Conservation (phyloP, 2,888 invertebrate genomes). For the Slavum lentiscoides region DNA sequence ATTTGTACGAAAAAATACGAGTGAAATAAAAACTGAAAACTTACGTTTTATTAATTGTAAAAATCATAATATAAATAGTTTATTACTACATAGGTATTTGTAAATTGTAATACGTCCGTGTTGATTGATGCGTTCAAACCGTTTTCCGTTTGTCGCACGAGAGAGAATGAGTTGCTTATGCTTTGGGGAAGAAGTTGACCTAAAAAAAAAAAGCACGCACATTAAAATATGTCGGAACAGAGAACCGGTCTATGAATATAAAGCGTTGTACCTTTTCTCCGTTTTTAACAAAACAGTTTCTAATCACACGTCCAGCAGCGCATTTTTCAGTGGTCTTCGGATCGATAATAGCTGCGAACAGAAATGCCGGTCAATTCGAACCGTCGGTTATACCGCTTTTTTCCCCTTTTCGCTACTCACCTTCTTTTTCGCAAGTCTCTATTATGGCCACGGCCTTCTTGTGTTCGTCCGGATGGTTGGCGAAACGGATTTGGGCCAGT, state of each 20-base stretch:
- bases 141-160: not conserved
- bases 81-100: conserved; percentile 36
- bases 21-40: conserved; percentile 7
- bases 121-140: conserved; percentile 13
- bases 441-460: conserved; percentile 57
- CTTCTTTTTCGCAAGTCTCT: conserved; percentile 57
- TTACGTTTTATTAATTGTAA: conserved; percentile 22
- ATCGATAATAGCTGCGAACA: conserved; percentile 56
- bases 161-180: conserved; percentile 39
- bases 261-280: conserved; percentile 56
- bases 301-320: conserved; percentile 56
- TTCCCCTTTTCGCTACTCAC: conserved; percentile 36
- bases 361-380: not conserved
- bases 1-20: not conserved
- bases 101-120: conserved; percentile 29
- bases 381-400: no score
- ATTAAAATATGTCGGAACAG: not conserved
- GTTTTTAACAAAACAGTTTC: conserved; percentile 57
- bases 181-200: conserved; percentile 56
- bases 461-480: conserved; percentile 56
- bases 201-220: conserved; percentile 38
- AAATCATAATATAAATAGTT: conserved; percentile 34
- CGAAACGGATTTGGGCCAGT: conserved; percentile 56
- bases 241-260: not conserved
- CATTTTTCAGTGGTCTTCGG: conserved; percentile 57